Base-by-base conservation (phyloP, 2,113 vertebrate species). In the Anarrhichthys ocellatus region DNA sequence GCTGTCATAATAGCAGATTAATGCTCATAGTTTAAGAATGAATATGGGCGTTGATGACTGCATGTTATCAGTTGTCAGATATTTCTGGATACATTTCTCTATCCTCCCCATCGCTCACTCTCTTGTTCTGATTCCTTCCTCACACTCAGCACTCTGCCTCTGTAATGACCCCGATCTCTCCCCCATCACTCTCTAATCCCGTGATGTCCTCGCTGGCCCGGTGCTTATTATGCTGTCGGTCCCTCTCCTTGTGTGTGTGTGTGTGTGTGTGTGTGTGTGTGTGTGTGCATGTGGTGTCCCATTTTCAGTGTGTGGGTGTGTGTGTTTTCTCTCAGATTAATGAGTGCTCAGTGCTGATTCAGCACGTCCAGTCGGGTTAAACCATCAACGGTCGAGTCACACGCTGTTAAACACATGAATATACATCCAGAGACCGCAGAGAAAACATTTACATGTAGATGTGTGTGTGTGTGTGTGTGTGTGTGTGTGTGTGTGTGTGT, bases 151-250 rank as follows among this genome's bases (percentile, higher is more conserved):
- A 48, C 74, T 76, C 56, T 87, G 73, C 20, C 84, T 78, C 79
- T 66, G 78, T 73, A 79, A 81, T 88, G 87, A 91, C 88, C 91
- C 85, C 67, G 87, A 87, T 88, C 90, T 77, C 80, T 46, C 29
- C 79, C 69, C 67, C 77, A 62, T 83, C 84, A 78, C 78, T 76
- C 86, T 85, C 44, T 92, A 91, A 92, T 93, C 91, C 73, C 54
- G 15, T 62, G 83, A 67, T 82, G 81, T 87, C 88, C 81, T 86
- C 79, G n/a, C 83, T 61, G 75, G 83, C 79, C 81, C 68, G 6
- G 8, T 65, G 64, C 76, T 91, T 82, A 85, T 87, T 82, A 76
- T 63, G 59, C 59, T 32, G 71, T 24, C 76, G 78, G 6, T 38
- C 61, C 61, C 50, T 61, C 71, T 74, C 50, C 76, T 64, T 63